These are phyloP conservation scores for Diogma glabrata DNA, from an alignment of 2,888 invertebrate species.

Conservation along the genomic window DNA sequence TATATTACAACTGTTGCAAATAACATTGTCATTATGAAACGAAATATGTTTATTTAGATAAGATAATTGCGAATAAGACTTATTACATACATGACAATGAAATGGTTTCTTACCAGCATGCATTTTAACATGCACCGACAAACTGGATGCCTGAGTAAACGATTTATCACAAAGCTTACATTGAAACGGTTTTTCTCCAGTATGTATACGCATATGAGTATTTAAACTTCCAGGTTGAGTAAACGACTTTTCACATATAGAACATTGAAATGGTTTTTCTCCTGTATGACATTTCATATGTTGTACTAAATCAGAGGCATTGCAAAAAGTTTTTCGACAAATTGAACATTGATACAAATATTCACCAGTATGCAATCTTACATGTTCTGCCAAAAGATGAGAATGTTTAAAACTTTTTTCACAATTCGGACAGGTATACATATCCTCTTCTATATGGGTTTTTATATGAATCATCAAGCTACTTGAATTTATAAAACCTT, in stretches of 20 bases:
- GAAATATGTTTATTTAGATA: slow-evolving; percentile 33
- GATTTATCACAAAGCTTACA: slow-evolving; percentile 35
- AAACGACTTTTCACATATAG: slow-evolving; percentile 35
- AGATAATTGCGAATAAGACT: slow-evolving; percentile 33
- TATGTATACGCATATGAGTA: slow-evolving; percentile 36
- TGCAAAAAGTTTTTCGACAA: slow-evolving; percentile 31
- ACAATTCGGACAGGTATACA: no score
- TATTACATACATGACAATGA: slow-evolving; percentile 31
- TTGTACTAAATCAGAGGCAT: slow-evolving; percentile 35
- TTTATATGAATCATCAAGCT: no score
- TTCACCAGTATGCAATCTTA: background rate
- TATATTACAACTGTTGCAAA: background rate
- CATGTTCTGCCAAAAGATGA: no score
- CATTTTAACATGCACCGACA: slow-evolving; percentile 36
- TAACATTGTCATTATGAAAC: slow-evolving; percentile 21
- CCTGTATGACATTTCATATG: slow-evolving; percentile 38
- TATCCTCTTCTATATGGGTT: no score
- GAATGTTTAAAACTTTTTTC: no score
- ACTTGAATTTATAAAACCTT: no score
- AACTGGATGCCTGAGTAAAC: slow-evolving; percentile 35
- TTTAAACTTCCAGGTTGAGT: slow-evolving; percentile 36
- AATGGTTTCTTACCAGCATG: slow-evolving; percentile 33
- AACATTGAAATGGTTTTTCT: slow-evolving; percentile 36
- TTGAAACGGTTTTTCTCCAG: slow-evolving; percentile 34
- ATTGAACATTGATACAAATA: slow-evolving; percentile 35